Conservation (phyloP, 2,888 invertebrate species). For the Cancer borealis region DNA sequence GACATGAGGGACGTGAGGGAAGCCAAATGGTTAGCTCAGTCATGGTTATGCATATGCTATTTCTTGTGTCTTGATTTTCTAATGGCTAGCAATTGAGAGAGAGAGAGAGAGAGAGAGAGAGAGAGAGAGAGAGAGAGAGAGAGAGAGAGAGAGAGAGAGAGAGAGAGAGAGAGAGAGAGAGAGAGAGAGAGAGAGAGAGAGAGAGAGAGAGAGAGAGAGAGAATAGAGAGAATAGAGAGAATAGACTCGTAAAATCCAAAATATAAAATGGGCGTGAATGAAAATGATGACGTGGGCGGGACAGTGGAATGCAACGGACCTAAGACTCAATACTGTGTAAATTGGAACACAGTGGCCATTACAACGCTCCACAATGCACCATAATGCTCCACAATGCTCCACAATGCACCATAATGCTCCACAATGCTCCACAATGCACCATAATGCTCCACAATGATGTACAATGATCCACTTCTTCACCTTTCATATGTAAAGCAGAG, state of each 20-base stretch:
- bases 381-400: background rate
- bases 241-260: background rate
- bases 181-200: slow-evolving; percentile 41
- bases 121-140: background rate
- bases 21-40: too few species aligned
- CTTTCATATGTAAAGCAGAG: slow-evolving; percentile 48
- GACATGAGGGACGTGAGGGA: too few species aligned
- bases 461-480: background rate
- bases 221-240: background rate
- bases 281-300: background rate
- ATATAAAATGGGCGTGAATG: background rate
- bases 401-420: too few species aligned
- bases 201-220: slow-evolving; percentile 5
- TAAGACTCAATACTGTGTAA: slow-evolving; percentile 15
- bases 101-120: background rate
- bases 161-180: background rate
- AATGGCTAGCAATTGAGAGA: background rate
- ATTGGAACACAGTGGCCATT: background rate
- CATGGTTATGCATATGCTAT: too few species aligned
- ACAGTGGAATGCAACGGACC: background rate
- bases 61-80: too few species aligned
- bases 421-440: background rate
- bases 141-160: background rate
- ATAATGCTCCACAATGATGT: background rate
- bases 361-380: slow-evolving; percentile 13